Conservation (phyloP, 2,888 invertebrate species). For the Cetonia aurata region DNA sequence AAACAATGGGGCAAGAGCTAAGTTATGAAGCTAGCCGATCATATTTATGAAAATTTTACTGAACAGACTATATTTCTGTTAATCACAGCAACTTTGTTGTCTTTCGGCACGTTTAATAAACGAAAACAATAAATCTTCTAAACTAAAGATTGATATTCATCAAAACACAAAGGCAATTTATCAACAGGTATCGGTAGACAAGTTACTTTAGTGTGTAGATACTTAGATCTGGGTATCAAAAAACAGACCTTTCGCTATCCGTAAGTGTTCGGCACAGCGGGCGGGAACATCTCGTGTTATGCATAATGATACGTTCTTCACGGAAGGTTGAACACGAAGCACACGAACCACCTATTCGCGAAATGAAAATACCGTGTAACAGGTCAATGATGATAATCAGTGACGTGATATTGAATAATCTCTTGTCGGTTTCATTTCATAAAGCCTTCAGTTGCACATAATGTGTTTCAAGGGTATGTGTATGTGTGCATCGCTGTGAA, state of each 20-base stretch:
- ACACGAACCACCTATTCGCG: conserved; percentile 51
- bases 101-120: too few relatives aligned
- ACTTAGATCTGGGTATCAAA: background rate
- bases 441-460: conserved; percentile 12
- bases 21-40: too few relatives aligned
- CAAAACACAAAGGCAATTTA: background rate
- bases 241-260: conserved; percentile 3
- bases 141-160: too few relatives aligned
- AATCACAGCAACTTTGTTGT: too few relatives aligned
- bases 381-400: conserved; percentile 42
- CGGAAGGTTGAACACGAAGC: conserved; percentile 50
- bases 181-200: conserved; percentile 14
- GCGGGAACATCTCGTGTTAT: conserved; percentile 46
- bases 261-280: conserved; percentile 33
- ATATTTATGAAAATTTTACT: too few relatives aligned
- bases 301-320: conserved; percentile 52
- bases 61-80: too few relatives aligned
- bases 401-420: conserved; percentile 39
- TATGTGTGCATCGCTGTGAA: too few relatives aligned
- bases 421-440: conserved; percentile 17
- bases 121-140: too few relatives aligned
- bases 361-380: conserved; percentile 47
- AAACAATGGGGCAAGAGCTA: too few relatives aligned
- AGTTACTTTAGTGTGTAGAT: conserved; percentile 1
- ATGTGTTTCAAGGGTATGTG: conserved; percentile 8